phyloP scores from a whole-genome alignment of 2,113 vertebrate species.

The Heterochromis multidens region DNA sequence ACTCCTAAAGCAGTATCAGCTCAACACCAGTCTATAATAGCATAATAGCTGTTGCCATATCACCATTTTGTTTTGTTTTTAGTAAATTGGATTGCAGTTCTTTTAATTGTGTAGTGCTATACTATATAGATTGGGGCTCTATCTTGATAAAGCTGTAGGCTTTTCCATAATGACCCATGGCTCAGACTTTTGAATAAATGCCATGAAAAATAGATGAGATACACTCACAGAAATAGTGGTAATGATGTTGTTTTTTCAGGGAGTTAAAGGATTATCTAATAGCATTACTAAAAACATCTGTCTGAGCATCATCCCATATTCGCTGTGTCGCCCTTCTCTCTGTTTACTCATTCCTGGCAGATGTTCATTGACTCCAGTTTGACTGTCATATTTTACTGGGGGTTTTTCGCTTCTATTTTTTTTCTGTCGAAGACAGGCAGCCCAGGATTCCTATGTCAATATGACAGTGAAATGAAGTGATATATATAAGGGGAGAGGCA shows the following conservation, averaged over 20 bases:
- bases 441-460: background rate
- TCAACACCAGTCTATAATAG: background rate
- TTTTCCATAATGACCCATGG: constrained; percentile 55
- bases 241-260: constrained; percentile 69
- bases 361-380: constrained; percentile 34
- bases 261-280: constrained; percentile 72
- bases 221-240: constrained; percentile 52
- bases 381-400: constrained; percentile 25
- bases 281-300: constrained; percentile 74
- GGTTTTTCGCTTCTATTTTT: background rate
- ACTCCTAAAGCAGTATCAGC: background rate
- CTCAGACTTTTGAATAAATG: constrained; percentile 46
- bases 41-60: background rate
- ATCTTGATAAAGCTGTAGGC: constrained; percentile 45
- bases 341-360: constrained; percentile 31
- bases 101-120: background rate
- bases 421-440: background rate
- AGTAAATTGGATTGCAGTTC: constrained; percentile 26
- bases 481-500: background rate
- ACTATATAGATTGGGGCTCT: background rate
- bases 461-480: background rate
- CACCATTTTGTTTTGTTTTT: background rate
- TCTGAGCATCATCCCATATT: constrained; percentile 47
- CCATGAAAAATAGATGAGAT: constrained; percentile 64
- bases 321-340: background rate